Base-by-base conservation (phyloP, 2,797 vertebrate genomes). In the Macropodus opercularis region DNA sequence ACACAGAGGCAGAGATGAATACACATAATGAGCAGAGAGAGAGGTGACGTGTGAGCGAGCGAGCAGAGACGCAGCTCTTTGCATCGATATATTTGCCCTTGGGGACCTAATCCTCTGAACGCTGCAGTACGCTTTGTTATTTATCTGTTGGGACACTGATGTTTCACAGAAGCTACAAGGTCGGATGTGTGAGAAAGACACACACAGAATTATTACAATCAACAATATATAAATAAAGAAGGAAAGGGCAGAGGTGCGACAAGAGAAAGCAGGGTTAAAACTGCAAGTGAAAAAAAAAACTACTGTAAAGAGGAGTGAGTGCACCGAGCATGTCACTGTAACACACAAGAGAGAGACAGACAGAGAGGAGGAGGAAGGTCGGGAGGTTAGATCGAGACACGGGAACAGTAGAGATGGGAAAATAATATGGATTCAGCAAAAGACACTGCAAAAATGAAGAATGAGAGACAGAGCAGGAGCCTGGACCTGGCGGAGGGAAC, bases 91-190 rank as follows among this genome's bases (percentile, higher is more conserved):
- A 57, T 71, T 60, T 75, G 69, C 76, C 79, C 75, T 72, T 70
- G 76, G 80, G 80, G 79, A 56, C 26, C 24, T 53, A 73, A 76
- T 83, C 71, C 80, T 79, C 72, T 72, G 72, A 72, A 76, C 71
- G 68, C 77, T 80, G 85, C 73, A 79, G 69, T 58, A 42, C 38
- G 49, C 77, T 84, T 85, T 81, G 78, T 70, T 79, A 80, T 76
- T 84, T 77, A 81, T 87, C 84, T 81, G 51, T 63, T 58, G 74
- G 72, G 80, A 84, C 69, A 79, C 59, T 75, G 77, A 76, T 79
- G 81, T 80, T 84, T 87, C 67, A 81, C 68, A 77, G 77, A 72
- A 82, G 68, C 64, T 46, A 36, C 71, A 72, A 83, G 60, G 53
- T 71, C 62, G 48, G 60, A 46, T 49, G 49, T 22, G 41, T 52